Evolutionary conservation across 2,888 invertebrate species (phyloP).

Genomic region (Pandemis heparana): DNA sequence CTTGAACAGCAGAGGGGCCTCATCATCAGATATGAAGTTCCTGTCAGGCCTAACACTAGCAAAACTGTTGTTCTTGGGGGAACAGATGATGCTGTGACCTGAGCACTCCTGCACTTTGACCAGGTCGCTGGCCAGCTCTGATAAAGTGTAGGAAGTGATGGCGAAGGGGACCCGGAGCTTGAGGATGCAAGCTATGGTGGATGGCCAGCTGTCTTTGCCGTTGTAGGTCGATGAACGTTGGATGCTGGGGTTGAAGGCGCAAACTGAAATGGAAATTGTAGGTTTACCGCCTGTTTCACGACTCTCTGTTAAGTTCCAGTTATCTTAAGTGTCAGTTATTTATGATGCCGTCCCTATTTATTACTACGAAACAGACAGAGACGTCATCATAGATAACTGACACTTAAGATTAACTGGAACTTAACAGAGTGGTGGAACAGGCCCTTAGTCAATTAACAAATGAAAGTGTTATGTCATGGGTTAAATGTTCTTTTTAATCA

Average conservation of each 20-base stretch:
- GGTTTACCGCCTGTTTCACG: not conserved
- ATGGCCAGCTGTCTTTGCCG: slow-evolving; percentile 88
- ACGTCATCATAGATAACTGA: too few species aligned
- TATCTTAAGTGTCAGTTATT: too few species aligned
- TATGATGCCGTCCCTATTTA: too few species aligned
- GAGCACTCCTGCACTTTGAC: slow-evolving; percentile 83
- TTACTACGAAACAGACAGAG: too few species aligned
- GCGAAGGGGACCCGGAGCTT: slow-evolving; percentile 85
- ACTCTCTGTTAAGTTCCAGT: too few species aligned
- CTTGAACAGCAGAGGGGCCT: slow-evolving; percentile 89
- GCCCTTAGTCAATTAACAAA: not conserved
- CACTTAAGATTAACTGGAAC: too few species aligned
- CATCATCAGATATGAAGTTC: slow-evolving; percentile 91
- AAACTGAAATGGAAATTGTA: slow-evolving; percentile 76
- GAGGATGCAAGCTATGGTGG: slow-evolving; percentile 86
- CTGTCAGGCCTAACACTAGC: slow-evolving; percentile 89
- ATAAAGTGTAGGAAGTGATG: slow-evolving; percentile 88
- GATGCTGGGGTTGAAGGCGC: slow-evolving; percentile 90
- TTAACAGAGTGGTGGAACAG: too few species aligned
- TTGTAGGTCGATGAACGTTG: slow-evolving; percentile 88
- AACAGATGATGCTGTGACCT: slow-evolving; percentile 79
- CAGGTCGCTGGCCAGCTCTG: slow-evolving; percentile 88
- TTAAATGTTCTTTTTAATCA: too few species aligned
- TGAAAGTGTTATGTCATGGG: not conserved
- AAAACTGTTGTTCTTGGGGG: slow-evolving; percentile 87